Conservation (phyloP, 2,888 invertebrate genomes). For the Drosophila sordidula region DNA sequence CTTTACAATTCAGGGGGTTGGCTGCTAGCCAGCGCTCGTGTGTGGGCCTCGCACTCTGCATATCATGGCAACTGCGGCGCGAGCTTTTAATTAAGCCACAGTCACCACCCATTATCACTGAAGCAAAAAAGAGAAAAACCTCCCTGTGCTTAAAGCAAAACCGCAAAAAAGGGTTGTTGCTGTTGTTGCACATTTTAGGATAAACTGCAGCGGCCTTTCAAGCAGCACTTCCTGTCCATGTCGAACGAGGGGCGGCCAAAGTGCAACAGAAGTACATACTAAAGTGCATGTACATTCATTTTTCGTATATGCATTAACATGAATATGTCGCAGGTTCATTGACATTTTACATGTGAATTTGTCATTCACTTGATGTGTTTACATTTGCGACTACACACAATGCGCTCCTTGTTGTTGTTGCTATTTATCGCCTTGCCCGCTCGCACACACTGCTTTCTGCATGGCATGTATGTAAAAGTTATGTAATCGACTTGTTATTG, state of each 20-base stretch:
- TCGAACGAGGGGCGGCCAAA: conserved; percentile 8
- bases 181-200: conserved; percentile 51
- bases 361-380: conserved; percentile 43
- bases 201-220: conserved; percentile 40
- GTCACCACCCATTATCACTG: conserved; percentile 49
- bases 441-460: conserved; percentile 7
- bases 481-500: conserved; percentile 46
- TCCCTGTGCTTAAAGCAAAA: conserved; percentile 11
- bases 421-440: conserved; percentile 4
- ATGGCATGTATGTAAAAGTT: conserved; percentile 33
- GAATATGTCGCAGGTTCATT: conserved; percentile 42
- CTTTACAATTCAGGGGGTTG: conserved; percentile 50
- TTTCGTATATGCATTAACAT: neutral
- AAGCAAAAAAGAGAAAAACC: conserved; percentile 20
- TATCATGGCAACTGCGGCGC: conserved; percentile 40
- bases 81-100: conserved; percentile 70
- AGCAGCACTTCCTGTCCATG: conserved; percentile 35
- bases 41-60: conserved; percentile 25
- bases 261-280: neutral
- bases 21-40: conserved; percentile 17
- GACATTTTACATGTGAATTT: conserved; percentile 50
- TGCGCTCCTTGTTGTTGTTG: conserved; percentile 1
- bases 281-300: neutral
- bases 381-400: conserved; percentile 40
- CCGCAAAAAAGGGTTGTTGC: conserved; percentile 41